These are phyloP conservation scores for Scrobipalpa atriplicella DNA, from an alignment of 2,888 invertebrate species.

Conservation along the genomic window DNA sequence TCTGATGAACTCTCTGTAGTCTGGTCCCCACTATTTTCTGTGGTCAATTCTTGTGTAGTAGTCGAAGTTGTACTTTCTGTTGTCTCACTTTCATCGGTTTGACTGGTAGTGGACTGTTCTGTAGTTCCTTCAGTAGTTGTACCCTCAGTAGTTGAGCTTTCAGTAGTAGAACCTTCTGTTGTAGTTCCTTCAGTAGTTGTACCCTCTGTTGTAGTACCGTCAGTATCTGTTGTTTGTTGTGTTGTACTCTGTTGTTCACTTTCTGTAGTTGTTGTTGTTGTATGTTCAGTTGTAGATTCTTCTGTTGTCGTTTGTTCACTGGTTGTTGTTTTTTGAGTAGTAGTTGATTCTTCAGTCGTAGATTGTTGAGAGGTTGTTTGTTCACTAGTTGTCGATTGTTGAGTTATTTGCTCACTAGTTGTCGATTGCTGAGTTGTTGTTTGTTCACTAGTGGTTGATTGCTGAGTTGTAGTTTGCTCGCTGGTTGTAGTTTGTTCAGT, in stretches of 20 bases:
- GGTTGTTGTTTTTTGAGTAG: slow-evolving; percentile 39
- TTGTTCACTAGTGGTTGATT: slow-evolving; percentile 40
- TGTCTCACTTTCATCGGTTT: slow-evolving; percentile 33
- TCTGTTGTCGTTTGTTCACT: no score
- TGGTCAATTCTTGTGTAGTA: slow-evolving; percentile 35
- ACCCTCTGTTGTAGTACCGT: slow-evolving; percentile 37
- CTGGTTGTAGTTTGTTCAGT: slow-evolving; percentile 37
- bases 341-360: slow-evolving; percentile 38
- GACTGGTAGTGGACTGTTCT: slow-evolving; percentile 37
- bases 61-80: slow-evolving; percentile 40
- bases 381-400: slow-evolving; percentile 34
- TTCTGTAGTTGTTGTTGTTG: slow-evolving; percentile 37
- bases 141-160: slow-evolving; percentile 38
- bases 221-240: no score
- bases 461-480: slow-evolving; percentile 39
- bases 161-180: slow-evolving; percentile 43
- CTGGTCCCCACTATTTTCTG: slow-evolving; percentile 41
- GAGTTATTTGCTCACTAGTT: slow-evolving; percentile 35
- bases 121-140: slow-evolving; percentile 40
- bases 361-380: slow-evolving; percentile 36
- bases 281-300: slow-evolving; percentile 31
- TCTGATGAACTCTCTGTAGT: slow-evolving; percentile 49
- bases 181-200: slow-evolving; percentile 40
- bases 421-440: slow-evolving; percentile 36
- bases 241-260: slow-evolving; percentile 29